Evolutionary conservation across 1,140 invertebrate genomes (phyloP).

Genomic region (Tetramorium parvispinum): DNA sequence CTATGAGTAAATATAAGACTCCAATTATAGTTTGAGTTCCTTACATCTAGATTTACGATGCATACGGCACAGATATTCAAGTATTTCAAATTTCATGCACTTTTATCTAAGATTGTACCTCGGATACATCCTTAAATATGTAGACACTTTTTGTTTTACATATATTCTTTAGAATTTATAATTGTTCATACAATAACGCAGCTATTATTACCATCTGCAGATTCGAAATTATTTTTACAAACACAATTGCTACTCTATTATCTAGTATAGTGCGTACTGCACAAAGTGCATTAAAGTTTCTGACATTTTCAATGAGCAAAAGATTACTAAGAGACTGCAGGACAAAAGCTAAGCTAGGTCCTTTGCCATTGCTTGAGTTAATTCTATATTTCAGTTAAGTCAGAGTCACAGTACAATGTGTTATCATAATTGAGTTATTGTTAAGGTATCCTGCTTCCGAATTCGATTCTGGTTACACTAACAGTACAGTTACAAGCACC

Average conservation of each 20-base stretch:
- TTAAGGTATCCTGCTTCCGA: slow-evolving; percentile 15
- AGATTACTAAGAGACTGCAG: slow-evolving; percentile 1
- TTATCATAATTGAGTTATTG: slow-evolving; percentile 53
- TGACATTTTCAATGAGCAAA: slow-evolving; percentile 1
- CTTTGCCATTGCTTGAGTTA: background rate
- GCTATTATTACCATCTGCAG: background rate
- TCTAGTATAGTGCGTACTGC: background rate
- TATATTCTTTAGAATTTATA: background rate
- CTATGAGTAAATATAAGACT: no score
- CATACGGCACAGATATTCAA: no score
- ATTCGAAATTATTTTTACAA: background rate
- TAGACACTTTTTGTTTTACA: background rate
- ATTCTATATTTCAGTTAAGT: slow-evolving; percentile 16
- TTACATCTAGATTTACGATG: no score
- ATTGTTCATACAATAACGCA: background rate
- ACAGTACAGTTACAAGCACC: slow-evolving; percentile 39
- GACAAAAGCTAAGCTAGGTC: background rate
- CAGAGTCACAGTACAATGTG: background rate
- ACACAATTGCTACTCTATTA: background rate
- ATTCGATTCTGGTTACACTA: slow-evolving; percentile 20
- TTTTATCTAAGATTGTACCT: no score
- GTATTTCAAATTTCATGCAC: no score
- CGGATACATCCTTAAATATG: background rate
- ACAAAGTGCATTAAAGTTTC: background rate
- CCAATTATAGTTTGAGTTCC: no score